Evolutionary conservation across 1,140 invertebrate species (phyloP), one percentile per base, ranked within the genome.

Genomic region (Philotrypesis tridentata): DNA sequence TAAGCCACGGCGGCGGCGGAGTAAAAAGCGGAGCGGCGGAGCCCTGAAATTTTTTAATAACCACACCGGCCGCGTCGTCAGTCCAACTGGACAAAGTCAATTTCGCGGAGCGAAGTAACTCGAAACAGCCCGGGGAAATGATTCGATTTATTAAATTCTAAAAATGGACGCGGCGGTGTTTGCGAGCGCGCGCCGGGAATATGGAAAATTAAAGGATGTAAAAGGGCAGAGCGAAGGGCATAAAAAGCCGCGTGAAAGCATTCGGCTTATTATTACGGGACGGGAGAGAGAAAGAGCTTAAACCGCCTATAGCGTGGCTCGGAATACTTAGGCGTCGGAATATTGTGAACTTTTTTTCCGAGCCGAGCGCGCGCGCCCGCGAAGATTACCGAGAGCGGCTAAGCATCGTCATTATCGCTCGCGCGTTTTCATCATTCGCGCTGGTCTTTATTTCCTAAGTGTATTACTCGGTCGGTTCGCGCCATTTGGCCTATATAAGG

Each of bases 311-410:
- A 27, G 67, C 77, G 65, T 79, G 43, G 43, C 43, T 79, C 29
- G 21, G 11, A 71, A 55, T 71, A 79, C 67, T 71, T 79, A 60
- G 29, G 4, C 43, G 11, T 71, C 29, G 11, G 11, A 0, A 8
- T 25, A 25, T 1, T 25, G 9, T 29, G 11, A 3, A 29, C 3
- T 67, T 67, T 67, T 67, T 67, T 8, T n/a, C 25, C 61, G 12
- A 5, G 61, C n/a, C n/a, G 61, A 61, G 12, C 3, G 14, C 23
- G 3, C 60, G 17, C 2, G 23, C 21, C 25, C 2, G 70, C 37
- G 27, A 72, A 71, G 31, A 73, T 73, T 73, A 73, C 71, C 40
- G 71, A 55, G 71, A 55, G 71, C n/a, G 7, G 43, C 72, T 55
- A 55, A 74, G 37, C n/a, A 33, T 71, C 68, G 37, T 71, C 33